phyloP scores from a whole-genome alignment of 2,113 vertebrate genomes.

The Daubentonia madagascariensis region DNA sequence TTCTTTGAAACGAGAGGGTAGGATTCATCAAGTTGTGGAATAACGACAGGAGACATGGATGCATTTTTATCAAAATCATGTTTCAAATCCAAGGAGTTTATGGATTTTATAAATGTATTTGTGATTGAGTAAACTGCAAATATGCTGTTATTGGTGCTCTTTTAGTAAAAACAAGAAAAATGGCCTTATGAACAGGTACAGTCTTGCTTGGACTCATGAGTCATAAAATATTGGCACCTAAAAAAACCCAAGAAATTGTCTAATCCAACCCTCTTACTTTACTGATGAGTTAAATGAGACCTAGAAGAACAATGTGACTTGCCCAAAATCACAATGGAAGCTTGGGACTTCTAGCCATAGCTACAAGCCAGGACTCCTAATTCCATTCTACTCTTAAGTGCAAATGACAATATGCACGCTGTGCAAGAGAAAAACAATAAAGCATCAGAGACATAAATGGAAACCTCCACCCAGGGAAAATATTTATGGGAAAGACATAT shows the following conservation, averaged over 20 bases:
- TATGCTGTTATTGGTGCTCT: background rate
- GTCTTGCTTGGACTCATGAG: background rate
- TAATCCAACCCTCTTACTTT: background rate
- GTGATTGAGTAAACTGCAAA: background rate
- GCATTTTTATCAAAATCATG: background rate
- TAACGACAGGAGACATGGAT: background rate
- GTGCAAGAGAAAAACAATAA: background rate
- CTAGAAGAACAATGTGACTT: background rate
- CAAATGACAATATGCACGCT: background rate
- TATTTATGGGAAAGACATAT: background rate
- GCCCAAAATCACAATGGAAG: background rate
- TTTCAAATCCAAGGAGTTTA: background rate
- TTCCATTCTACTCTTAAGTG: background rate
- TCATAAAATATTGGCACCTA: background rate
- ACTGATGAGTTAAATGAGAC: background rate
- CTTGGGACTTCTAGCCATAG: background rate
- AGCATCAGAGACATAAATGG: fast-evolving
- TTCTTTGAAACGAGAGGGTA: background rate
- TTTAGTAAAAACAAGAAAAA: background rate
- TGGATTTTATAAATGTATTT: background rate
- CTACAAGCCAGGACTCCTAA: background rate
- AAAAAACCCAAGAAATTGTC: background rate
- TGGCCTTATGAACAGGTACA: background rate
- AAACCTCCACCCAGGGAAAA: background rate
- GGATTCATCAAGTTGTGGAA: background rate